A percentile compares a stretch with the other conserved stretches of the same genome.
Evolutionary conservation across 2,113 vertebrate species (phyloP).

Genomic region (Dermatemys mawii): DNA sequence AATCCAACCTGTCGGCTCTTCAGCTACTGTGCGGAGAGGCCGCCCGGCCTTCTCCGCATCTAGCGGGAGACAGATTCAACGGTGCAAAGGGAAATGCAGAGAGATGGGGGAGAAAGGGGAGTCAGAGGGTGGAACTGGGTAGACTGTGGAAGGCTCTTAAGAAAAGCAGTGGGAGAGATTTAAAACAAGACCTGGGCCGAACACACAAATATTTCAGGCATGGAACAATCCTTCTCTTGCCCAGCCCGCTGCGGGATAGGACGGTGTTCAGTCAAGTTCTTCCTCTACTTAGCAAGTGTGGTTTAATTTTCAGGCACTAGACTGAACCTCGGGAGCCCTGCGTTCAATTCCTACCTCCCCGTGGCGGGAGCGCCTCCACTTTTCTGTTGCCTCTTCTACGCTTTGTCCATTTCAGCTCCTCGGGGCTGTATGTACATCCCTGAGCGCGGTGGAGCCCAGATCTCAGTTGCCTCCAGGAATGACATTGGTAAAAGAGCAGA

Average conservation of each 20-base stretch:
- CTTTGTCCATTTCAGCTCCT: background rate
- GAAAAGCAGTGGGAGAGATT: background rate
- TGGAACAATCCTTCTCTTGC: background rate
- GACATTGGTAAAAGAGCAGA: background rate
- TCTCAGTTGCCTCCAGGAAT: background rate
- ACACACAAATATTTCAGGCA: background rate
- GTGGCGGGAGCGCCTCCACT: too few relatives aligned
- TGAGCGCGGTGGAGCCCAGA: background rate
- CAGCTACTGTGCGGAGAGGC: background rate
- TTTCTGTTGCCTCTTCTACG: background rate
- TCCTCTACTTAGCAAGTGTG: background rate
- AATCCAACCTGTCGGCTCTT: conserved; percentile 25
- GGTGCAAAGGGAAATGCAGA: background rate
- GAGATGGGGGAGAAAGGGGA: background rate
- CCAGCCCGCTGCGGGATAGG: background rate
- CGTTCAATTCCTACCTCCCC: background rate
- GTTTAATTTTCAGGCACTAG: background rate
- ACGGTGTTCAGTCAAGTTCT: background rate
- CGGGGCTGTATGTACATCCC: background rate
- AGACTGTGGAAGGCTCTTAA: background rate
- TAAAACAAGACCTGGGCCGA: background rate
- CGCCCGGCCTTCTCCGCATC: background rate
- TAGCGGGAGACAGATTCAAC: background rate
- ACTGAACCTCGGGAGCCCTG: background rate
- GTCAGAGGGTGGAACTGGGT: background rate